phyloP scores from a whole-genome alignment of 2,797 vertebrate species.

The Phaenicophaeus curvirostris region DNA sequence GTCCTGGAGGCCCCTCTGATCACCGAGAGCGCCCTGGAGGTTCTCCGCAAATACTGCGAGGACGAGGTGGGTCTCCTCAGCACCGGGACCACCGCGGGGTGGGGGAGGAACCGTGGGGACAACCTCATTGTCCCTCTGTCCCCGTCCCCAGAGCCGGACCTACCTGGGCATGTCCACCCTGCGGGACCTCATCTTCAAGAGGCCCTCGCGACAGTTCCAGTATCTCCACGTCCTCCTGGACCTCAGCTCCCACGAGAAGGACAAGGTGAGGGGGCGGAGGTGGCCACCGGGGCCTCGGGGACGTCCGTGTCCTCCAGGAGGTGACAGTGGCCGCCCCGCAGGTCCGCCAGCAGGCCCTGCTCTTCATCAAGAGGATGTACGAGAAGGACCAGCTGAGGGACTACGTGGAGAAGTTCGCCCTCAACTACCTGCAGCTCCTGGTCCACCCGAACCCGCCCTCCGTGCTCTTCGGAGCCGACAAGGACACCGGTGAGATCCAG shows the following conservation, averaged over 20 bases:
- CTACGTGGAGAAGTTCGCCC: constrained; percentile 94
- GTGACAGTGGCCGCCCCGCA: not conserved
- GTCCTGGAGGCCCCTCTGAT: constrained; percentile 93
- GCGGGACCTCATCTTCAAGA: constrained; percentile 91
- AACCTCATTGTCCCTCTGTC: no score
- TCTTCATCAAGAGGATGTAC: constrained; percentile 94
- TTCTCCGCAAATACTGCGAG: constrained; percentile 95
- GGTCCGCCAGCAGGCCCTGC: constrained; percentile 90
- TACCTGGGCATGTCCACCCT: constrained; percentile 95
- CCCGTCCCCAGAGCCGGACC: constrained; percentile 83
- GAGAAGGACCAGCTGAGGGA: constrained; percentile 92
- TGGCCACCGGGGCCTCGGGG: no score
- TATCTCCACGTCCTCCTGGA: constrained; percentile 93
- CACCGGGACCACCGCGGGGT: no score
- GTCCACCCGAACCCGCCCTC: constrained; percentile 97
- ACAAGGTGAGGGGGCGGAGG: constrained; percentile 78
- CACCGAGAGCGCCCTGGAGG: constrained; percentile 90
- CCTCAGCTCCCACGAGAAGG: constrained; percentile 95
- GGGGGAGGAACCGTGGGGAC: not conserved
- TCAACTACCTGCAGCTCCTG: constrained; percentile 95
- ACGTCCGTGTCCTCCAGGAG: no score
- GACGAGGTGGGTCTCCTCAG: constrained; percentile 83
- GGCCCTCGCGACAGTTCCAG: constrained; percentile 92
- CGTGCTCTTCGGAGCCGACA: constrained; percentile 91
- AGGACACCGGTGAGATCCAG: constrained; percentile 95